Evolutionary conservation across 2,888 invertebrate species (phyloP).

Genomic region (Dryobotodes eremita): DNA sequence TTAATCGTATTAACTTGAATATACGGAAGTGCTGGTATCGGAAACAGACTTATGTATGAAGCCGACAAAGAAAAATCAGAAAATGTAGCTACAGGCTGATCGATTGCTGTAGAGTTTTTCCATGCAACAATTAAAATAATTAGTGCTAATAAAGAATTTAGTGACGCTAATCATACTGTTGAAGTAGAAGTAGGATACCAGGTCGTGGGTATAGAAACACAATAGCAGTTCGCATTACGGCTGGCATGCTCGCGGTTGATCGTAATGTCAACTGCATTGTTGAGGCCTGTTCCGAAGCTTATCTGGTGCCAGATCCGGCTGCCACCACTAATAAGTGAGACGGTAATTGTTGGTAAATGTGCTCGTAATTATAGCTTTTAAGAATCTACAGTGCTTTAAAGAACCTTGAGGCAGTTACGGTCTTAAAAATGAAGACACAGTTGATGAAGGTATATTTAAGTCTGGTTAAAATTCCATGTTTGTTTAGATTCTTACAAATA

Average conservation of each 20-base stretch:
- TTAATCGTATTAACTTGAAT: conserved; percentile 1
- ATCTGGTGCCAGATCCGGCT: conserved; percentile 52
- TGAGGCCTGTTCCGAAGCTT: conserved; percentile 45
- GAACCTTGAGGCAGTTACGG: not conserved
- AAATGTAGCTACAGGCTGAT: not conserved
- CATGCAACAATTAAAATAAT: conserved; percentile 11
- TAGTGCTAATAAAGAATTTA: conserved; percentile 17
- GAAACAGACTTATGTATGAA: conserved; percentile 1
- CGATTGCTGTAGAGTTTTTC: conserved; percentile 6
- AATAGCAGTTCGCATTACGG: conserved; percentile 40
- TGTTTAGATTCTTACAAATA: not conserved
- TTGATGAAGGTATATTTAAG: not conserved
- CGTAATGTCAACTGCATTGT: conserved; percentile 56
- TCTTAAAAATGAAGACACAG: not conserved
- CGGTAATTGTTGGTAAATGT: conserved; percentile 41
- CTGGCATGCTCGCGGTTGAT: conserved; percentile 18
- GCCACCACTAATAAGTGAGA: conserved; percentile 27
- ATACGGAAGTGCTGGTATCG: conserved; percentile 11
- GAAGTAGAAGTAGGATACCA: conserved; percentile 43
- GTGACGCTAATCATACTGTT: conserved; percentile 21
- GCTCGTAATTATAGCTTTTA: conserved; percentile 24
- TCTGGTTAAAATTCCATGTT: too few species aligned
- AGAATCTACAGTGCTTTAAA: not conserved
- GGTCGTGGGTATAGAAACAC: conserved; percentile 49
- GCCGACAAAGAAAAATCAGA: conserved; percentile 9